phyloP scores from a whole-genome alignment of 92 coral and sea anemone species.

The Porites rus region DNA sequence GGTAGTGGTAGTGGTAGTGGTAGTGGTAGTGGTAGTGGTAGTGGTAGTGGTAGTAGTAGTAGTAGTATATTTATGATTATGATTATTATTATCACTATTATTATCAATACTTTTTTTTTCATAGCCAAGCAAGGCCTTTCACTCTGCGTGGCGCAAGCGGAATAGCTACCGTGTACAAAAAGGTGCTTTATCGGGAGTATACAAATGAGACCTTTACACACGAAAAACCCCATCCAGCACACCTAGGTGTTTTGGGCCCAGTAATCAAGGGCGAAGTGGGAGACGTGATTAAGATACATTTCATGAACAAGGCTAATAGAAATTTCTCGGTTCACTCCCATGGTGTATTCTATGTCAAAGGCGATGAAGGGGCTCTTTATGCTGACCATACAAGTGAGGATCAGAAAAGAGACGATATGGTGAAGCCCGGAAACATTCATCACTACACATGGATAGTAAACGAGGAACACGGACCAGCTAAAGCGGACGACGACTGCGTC shows the following conservation, averaged over 20 bases:
- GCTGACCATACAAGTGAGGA: constrained; percentile 53
- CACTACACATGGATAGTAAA: constrained; percentile 68
- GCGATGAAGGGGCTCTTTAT: constrained; percentile 72
- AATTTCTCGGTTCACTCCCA: constrained; percentile 69
- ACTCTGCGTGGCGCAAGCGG: constrained; percentile 51
- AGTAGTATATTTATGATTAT: too few species aligned
- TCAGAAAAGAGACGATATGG: constrained; percentile 70
- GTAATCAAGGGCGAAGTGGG: constrained; percentile 88
- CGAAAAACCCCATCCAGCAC: constrained; percentile 75
- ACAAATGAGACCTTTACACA: constrained; percentile 68
- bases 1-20: too few species aligned
- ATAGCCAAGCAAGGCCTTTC: constrained; percentile 81
- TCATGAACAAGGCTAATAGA: constrained; percentile 76
- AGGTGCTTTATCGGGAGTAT: constrained; percentile 87
- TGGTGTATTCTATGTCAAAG: constrained; percentile 72
- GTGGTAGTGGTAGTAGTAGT: too few species aligned
- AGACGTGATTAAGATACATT: constrained; percentile 77
- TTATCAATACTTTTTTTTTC: not conserved
- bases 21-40: too few species aligned
- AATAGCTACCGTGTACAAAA: constrained; percentile 79
- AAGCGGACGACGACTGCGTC: constrained; percentile 75
- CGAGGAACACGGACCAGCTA: constrained; percentile 73
- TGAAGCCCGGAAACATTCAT: constrained; percentile 46
- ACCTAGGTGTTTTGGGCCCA: constrained; percentile 94
- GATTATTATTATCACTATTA: too few species aligned